Evolutionary conservation across 2,113 vertebrate species (phyloP).

Genomic region (Ascaphus truei): DNA sequence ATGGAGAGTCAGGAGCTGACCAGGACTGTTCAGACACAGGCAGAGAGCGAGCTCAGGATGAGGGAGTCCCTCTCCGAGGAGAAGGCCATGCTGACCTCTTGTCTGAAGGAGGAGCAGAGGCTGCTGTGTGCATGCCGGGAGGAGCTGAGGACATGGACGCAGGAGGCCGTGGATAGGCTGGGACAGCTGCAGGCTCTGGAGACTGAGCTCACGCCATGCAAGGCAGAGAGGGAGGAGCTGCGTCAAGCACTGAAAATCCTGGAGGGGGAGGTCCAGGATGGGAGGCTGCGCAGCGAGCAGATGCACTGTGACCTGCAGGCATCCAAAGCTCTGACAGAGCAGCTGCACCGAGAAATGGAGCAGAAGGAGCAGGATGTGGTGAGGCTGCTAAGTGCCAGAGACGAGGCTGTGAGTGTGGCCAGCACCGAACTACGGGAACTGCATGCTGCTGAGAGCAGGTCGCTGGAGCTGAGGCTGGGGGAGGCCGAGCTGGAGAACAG

Average conservation of each 20-base stretch:
- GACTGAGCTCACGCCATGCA: conserved; percentile 63
- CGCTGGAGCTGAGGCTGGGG: conserved; percentile 64
- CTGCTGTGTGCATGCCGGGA: conserved; percentile 51
- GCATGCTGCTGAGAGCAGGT: conserved; percentile 75
- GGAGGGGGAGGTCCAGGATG: conserved; percentile 71
- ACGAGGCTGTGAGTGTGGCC: conserved; percentile 77
- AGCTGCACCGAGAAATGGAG: conserved; percentile 71
- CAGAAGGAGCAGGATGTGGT: conserved; percentile 83
- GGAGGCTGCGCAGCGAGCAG: conserved; percentile 75
- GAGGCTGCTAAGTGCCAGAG: conserved; percentile 76
- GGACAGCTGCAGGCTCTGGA: conserved; percentile 63
- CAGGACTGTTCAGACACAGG: conserved; percentile 56
- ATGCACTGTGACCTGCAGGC: conserved; percentile 79
- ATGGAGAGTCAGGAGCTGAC: conserved; percentile 60
- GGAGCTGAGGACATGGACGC: conserved; percentile 58
- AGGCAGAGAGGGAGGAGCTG: conserved; percentile 59
- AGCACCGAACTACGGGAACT: conserved; percentile 55
- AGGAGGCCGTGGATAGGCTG: conserved; percentile 61
- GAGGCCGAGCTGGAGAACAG: conserved; percentile 70
- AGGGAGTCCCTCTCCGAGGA: conserved; percentile 64
- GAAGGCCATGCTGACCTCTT: conserved; percentile 54
- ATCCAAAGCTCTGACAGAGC: conserved; percentile 72
- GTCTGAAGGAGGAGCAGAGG: conserved; percentile 53
- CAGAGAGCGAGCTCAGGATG: conserved; percentile 54
- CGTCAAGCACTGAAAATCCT: conserved; percentile 60